Conservation (phyloP, 2,113 vertebrate genomes). For the Pitta sordida region DNA sequence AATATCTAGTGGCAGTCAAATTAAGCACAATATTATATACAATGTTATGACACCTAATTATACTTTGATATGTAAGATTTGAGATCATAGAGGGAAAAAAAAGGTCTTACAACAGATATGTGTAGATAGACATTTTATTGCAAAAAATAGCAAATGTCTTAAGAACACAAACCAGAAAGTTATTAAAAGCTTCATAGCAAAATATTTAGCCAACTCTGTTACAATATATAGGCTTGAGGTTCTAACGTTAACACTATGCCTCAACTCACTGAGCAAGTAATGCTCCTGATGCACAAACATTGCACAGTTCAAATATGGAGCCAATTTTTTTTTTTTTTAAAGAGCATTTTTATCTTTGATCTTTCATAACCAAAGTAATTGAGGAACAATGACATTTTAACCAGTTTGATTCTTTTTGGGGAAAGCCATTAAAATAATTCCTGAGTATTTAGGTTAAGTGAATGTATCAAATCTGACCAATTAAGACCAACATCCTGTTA, state of each 20-base stretch:
- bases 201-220: conserved; percentile 72
- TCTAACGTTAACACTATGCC: conserved; percentile 59
- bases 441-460: conserved; percentile 67
- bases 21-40: background rate
- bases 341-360: background rate
- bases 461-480: background rate
- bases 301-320: background rate
- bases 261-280: conserved; percentile 43
- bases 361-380: background rate
- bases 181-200: conserved; percentile 78
- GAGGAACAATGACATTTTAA: conserved; percentile 17
- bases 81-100: background rate
- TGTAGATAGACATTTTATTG: conserved; percentile 62
- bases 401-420: conserved; percentile 37
- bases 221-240: conserved; percentile 68
- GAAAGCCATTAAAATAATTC: conserved; percentile 63
- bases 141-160: conserved; percentile 71
- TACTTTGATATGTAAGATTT: background rate
- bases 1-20: background rate
- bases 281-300: conserved; percentile 17
- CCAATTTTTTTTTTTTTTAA: too few relatives aligned
- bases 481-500: background rate
- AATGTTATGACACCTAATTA: background rate
- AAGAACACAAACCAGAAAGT: conserved; percentile 70
- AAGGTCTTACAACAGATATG: background rate